These are phyloP conservation scores for Gallinago paraguaiae DNA, from an alignment of 2,113 vertebrate species.

Conservation along the genomic window DNA sequence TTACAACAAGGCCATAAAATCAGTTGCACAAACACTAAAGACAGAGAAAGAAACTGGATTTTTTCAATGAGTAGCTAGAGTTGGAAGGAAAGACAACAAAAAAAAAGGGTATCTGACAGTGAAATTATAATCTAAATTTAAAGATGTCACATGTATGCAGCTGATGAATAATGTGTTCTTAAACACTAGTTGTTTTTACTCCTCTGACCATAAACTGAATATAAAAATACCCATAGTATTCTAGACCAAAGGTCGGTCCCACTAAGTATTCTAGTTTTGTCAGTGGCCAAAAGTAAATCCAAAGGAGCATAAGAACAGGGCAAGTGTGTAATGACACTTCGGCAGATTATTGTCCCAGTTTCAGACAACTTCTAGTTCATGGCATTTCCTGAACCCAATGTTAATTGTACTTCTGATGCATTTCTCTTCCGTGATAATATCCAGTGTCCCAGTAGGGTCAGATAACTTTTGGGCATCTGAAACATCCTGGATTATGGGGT, in stretches of 20 bases:
- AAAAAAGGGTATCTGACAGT: background rate
- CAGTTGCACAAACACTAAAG: background rate
- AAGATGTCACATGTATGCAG: background rate
- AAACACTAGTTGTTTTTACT: background rate
- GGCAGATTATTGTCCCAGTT: background rate
- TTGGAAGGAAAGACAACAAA: background rate
- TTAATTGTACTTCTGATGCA: background rate
- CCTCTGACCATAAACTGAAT: background rate
- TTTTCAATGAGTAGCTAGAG: background rate
- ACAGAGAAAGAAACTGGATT: background rate
- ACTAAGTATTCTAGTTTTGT: background rate
- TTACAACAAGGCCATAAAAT: background rate
- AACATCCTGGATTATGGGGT: background rate
- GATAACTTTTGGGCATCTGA: background rate
- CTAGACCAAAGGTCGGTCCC: background rate
- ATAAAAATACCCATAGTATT: background rate
- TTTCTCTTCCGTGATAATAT: background rate
- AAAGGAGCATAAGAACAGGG: background rate
- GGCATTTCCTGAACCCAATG: background rate
- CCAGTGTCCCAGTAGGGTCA: background rate
- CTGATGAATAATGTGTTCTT: background rate
- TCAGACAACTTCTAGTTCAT: background rate
- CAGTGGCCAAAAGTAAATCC: background rate
- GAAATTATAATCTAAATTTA: background rate
- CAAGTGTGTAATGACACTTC: background rate